Evolutionary conservation across 2,888 invertebrate genomes (phyloP).

Genomic region (Lacanobia wlatinum): DNA sequence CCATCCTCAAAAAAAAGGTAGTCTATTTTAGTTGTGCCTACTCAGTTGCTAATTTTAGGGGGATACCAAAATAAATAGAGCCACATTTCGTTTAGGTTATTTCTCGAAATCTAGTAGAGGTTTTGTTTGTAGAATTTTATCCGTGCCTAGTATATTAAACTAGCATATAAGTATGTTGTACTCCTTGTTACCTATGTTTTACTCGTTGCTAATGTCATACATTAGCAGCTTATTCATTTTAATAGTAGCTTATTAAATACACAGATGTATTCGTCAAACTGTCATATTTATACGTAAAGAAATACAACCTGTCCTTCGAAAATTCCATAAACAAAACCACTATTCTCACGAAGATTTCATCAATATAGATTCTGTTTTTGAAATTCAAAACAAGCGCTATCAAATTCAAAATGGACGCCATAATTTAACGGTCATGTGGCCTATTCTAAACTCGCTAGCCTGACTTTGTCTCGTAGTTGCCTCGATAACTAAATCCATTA

Average conservation of each 20-base stretch:
- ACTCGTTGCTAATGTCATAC: not conserved
- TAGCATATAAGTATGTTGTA: too few relatives aligned
- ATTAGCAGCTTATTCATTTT: too few relatives aligned
- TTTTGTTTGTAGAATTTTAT: not conserved
- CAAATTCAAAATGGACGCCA: slow-evolving; percentile 18
- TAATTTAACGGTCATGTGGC: slow-evolving; percentile 41
- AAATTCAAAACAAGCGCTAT: slow-evolving; percentile 23
- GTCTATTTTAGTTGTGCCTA: slow-evolving; percentile 1
- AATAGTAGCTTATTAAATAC: not conserved
- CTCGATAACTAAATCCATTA: slow-evolving; percentile 61
- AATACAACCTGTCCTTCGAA: too few relatives aligned
- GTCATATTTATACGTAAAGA: too few relatives aligned
- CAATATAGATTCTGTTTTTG: not conserved
- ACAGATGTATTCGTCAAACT: not conserved
- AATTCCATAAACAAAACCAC: not conserved
- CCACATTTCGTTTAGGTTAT: too few relatives aligned
- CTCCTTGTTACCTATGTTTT: not conserved
- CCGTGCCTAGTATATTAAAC: not conserved
- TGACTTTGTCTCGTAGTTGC: slow-evolving; percentile 37
- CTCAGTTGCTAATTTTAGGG: not conserved
- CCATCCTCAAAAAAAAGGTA: too few relatives aligned
- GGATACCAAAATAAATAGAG: not conserved
- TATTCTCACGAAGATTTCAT: not conserved
- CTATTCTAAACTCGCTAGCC: slow-evolving; percentile 23
- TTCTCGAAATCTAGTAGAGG: not conserved